Evolutionary conservation across 2,113 vertebrate genomes (phyloP).

Genomic region (Triplophysa rosa): DNA sequence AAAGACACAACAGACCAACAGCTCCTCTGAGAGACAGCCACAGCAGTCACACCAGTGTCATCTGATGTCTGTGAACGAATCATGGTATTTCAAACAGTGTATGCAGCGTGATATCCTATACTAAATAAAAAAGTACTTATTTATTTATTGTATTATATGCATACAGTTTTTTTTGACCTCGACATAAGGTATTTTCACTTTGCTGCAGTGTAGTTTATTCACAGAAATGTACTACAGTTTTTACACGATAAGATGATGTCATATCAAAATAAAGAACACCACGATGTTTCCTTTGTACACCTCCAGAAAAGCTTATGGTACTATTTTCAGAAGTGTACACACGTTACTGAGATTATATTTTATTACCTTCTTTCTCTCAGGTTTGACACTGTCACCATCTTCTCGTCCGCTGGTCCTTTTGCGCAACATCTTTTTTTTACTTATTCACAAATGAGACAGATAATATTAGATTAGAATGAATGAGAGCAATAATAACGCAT

Average conservation of each 20-base stretch:
- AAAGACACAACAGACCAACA: conserved; percentile 65
- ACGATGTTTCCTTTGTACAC: no score
- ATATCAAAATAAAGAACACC: no score
- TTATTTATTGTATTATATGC: no score
- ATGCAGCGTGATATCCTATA: no score
- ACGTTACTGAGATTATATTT: background rate
- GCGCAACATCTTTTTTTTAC: conserved; percentile 58
- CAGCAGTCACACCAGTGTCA: background rate
- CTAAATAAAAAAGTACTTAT: no score
- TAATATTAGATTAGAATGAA: conserved; percentile 11
- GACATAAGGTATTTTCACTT: no score
- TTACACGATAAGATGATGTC: no score
- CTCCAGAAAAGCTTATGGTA: no score
- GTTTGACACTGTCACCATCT: conserved; percentile 42
- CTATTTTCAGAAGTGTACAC: no score
- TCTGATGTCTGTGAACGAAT: background rate
- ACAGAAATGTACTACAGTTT: no score
- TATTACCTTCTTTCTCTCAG: conserved; percentile 63
- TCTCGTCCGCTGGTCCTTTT: conserved; percentile 63
- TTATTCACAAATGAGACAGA: background rate
- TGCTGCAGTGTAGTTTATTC: no score
- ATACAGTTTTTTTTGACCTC: no score
- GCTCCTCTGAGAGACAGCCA: conserved; percentile 37
- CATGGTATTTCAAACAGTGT: background rate
- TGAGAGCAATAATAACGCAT: background rate